Conservation (phyloP, 2,888 invertebrate species). For the Geotrupes spiniger region DNA sequence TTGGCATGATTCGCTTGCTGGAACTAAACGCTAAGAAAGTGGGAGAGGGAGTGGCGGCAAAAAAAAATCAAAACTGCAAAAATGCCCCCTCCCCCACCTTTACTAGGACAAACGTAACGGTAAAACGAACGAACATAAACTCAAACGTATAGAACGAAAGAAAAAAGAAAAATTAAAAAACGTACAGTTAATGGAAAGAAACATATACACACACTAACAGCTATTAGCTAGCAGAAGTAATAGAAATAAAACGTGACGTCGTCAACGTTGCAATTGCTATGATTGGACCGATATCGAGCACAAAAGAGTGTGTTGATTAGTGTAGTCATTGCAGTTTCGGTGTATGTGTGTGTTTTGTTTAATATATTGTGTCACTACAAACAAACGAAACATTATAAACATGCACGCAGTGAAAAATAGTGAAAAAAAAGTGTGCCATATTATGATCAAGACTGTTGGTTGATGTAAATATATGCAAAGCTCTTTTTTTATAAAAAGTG, state of each 20-base stretch:
- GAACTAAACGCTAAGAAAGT: conserved; percentile 30
- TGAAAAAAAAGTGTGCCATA: too few species aligned
- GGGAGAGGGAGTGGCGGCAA: not conserved
- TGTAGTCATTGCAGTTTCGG: too few species aligned
- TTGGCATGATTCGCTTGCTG: conserved; percentile 37
- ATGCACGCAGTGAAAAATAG: too few species aligned
- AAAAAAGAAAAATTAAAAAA: conserved; percentile 25
- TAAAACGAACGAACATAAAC: conserved; percentile 1
- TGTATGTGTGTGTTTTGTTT: too few species aligned
- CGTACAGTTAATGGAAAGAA: conserved; percentile 21
- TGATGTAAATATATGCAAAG: too few species aligned
- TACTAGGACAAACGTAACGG: not conserved
- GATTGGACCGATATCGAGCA: conserved; percentile 4
- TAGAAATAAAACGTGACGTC: conserved; percentile 21
- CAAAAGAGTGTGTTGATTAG: too few species aligned
- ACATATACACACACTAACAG: conserved; percentile 27
- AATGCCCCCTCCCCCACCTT: conserved; percentile 1
- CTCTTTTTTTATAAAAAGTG: too few species aligned
- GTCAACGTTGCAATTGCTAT: too few species aligned
- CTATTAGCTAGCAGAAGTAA: conserved; percentile 28
- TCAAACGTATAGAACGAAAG: conserved; percentile 8
- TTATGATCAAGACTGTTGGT: too few species aligned
- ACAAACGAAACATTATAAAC: too few species aligned
- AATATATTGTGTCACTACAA: too few species aligned
- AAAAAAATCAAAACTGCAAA: too few species aligned